A percentile compares a stretch with the other conserved stretches of the same genome.
phyloP scores from a whole-genome alignment of 2,888 invertebrate genomes.

The Sphaerophoria taeniata region DNA sequence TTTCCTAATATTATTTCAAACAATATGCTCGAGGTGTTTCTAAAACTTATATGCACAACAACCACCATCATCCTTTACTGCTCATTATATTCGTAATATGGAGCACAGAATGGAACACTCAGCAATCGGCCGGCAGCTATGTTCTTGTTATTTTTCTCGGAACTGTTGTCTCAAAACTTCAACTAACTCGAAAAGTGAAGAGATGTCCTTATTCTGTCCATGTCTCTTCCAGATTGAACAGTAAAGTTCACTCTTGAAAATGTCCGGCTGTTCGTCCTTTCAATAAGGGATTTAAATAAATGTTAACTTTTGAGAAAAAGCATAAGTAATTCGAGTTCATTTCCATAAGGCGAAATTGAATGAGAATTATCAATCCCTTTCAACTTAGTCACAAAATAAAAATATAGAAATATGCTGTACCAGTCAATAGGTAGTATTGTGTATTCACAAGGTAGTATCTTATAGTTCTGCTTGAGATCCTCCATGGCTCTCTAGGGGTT shows the following conservation, averaged over 20 bases:
- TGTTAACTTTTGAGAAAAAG: constrained; percentile 72
- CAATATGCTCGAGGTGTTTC: constrained; percentile 63
- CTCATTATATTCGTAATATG: background rate
- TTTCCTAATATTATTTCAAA: constrained; percentile 65
- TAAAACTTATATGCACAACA: constrained; percentile 46
- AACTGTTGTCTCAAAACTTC: constrained; percentile 18
- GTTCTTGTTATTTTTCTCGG: constrained; percentile 13
- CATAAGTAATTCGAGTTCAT: constrained; percentile 71
- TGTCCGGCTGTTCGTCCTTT: constrained; percentile 39
- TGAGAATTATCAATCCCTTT: constrained; percentile 51
- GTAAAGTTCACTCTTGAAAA: constrained; percentile 21
- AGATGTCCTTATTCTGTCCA: constrained; percentile 31
- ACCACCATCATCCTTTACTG: constrained; percentile 32
- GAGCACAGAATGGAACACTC: constrained; percentile 18
- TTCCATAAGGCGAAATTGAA: constrained; percentile 70
- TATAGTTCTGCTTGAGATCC: constrained; percentile 25
- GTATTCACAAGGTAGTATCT: background rate
- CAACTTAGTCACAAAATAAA: constrained; percentile 59
- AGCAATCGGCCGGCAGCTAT: constrained; percentile 37
- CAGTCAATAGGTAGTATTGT: background rate
- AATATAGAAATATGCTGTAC: background rate
- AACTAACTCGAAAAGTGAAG: constrained; percentile 21
- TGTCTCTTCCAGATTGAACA: constrained; percentile 18
- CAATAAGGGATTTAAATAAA: constrained; percentile 68
- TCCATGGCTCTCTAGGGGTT: constrained; percentile 28